Base-by-base conservation (phyloP, 2,888 invertebrate genomes). In the Cordylochernes scorpioides region DNA sequence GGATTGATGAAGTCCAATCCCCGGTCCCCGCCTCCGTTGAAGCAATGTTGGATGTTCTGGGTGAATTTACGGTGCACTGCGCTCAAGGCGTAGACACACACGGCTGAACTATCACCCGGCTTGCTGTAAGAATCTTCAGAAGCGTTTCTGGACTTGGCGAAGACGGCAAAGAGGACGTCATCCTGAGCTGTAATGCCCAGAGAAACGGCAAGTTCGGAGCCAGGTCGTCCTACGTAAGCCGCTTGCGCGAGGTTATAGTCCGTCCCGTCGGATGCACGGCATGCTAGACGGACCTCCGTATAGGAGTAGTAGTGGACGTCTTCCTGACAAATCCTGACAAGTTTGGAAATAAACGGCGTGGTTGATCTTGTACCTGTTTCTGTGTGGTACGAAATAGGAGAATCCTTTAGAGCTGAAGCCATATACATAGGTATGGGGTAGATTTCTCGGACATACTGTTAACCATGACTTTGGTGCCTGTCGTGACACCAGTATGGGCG, bases 241-340 rank as follows among this genome's bases (percentile, higher is more conserved):
- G 91, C 86, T 51, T 84, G 84, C 3, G 86, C 74, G 28, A 91
- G 61, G 57, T 88, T 88, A 53, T 84, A 94, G 32, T 67, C 63
- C 48, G 68, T 67, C 15, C 37, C 70, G 67, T 49, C 62, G 57
- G 42, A 39, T 34, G 70, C 69, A 44, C 67, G 67, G 52, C 91
- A 91, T 45, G 82, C 75, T 51, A 91, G 70, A n/a, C 88, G 86
- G 42, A 91, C 82, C 60, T 94, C 94, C 7, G 88, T 86, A 53
- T 94, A 94, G 6, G 91, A 91, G 54, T 88, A 84, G 56, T 88
- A 94, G 50, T 80, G 73, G 41, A 72, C 68, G 50, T 94, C 94
- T 46, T 82, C 77, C 49, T 88, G 86, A 51, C 91, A 94, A 24
- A 94, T 77, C 28, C 94, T 66, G 18, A 88, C 77, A 45, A 94